Evolutionary conservation across 2,888 invertebrate species (phyloP).

Genomic region (Caenorhabditis uteleia): DNA sequence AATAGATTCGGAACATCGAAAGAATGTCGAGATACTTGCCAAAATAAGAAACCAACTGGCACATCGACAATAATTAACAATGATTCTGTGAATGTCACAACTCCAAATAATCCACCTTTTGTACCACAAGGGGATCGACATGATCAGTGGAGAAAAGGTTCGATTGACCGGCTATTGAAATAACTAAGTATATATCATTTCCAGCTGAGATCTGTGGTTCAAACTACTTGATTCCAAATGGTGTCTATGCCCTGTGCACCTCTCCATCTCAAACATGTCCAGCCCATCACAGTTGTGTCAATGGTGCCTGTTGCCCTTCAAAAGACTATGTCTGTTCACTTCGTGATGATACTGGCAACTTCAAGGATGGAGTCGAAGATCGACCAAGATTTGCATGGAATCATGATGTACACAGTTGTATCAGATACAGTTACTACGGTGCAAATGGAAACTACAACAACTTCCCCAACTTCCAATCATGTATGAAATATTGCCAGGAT

Average conservation of each 20-base stretch:
- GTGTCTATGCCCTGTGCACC: slow-evolving; percentile 18
- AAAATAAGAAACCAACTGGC: slow-evolving; percentile 28
- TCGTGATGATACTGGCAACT: slow-evolving; percentile 49
- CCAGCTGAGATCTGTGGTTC: slow-evolving; percentile 40
- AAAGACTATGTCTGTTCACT: slow-evolving; percentile 45
- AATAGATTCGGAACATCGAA: slow-evolving; percentile 46
- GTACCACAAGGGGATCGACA: slow-evolving; percentile 42
- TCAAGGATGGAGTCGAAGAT: slow-evolving; percentile 44
- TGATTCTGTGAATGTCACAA: slow-evolving; percentile 6
- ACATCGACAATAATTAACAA: slow-evolving; percentile 10
- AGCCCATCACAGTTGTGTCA: slow-evolving; percentile 24
- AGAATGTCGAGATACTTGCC: slow-evolving; percentile 42
- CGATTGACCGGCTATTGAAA: slow-evolving; percentile 46
- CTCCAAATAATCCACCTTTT: slow-evolving; percentile 32
- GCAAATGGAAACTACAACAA: slow-evolving; percentile 68
- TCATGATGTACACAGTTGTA: slow-evolving; percentile 60
- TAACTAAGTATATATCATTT: slow-evolving; percentile 55
- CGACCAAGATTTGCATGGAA: slow-evolving; percentile 59
- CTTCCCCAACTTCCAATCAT: slow-evolving; percentile 58
- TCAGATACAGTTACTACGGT: slow-evolving; percentile 67
- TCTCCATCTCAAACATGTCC: slow-evolving; percentile 16
- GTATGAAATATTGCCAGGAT: slow-evolving; percentile 46
- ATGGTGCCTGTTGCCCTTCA: slow-evolving; percentile 40
- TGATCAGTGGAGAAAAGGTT: slow-evolving; percentile 59
- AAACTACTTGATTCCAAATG: slow-evolving; percentile 36